phyloP scores from a whole-genome alignment of 2,888 invertebrate species.

The Orchestes rusci region DNA sequence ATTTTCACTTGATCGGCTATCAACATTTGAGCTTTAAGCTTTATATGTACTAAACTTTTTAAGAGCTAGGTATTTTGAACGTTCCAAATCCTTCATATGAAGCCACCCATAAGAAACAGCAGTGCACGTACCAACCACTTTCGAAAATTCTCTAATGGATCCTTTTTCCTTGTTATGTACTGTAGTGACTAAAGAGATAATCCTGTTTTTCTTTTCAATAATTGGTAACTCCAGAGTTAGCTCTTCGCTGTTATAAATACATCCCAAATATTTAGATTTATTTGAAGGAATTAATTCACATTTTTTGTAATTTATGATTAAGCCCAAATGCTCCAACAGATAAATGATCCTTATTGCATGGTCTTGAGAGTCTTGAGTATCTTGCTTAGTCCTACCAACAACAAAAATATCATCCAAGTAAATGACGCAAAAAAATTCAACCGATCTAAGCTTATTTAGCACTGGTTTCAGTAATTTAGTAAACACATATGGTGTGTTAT shows the following conservation, averaged over 20 bases:
- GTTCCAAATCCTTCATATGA: background rate
- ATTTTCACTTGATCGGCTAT: background rate
- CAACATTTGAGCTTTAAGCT: background rate
- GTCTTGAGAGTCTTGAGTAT: background rate
- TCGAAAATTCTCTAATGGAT: background rate
- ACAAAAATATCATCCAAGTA: background rate
- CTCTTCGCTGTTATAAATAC: background rate
- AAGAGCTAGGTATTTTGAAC: background rate
- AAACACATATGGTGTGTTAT: background rate
- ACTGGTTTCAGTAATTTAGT: background rate
- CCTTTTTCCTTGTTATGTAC: background rate
- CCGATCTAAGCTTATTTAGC: background rate
- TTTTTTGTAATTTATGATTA: background rate
- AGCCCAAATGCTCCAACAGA: background rate
- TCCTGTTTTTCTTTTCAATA: background rate
- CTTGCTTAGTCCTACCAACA: background rate
- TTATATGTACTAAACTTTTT: background rate
- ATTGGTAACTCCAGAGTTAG: background rate
- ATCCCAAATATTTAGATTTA: background rate
- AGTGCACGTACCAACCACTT: background rate
- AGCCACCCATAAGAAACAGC: background rate
- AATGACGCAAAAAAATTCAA: background rate
- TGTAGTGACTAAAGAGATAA: background rate
- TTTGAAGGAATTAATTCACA: background rate
- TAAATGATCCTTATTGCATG: background rate